Conservation (phyloP, 2,888 invertebrate genomes). For the Saturnia japonica region DNA sequence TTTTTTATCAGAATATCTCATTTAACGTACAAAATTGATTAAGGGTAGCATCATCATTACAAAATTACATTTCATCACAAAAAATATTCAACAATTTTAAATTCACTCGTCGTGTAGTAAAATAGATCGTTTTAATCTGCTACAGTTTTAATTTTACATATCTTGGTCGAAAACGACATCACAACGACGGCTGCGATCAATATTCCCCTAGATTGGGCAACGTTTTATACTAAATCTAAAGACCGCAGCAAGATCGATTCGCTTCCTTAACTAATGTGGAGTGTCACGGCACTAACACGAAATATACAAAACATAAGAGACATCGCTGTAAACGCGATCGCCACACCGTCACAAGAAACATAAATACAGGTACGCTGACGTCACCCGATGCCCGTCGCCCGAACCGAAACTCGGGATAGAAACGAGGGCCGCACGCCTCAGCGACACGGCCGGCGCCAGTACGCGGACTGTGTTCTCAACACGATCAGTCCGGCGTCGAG, state of each 20-base stretch:
- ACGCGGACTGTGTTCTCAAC: conserved; percentile 16
- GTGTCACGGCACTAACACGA: conserved; percentile 7
- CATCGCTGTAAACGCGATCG: conserved; percentile 27
- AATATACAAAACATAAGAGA: conserved; percentile 22
- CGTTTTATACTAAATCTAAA: conserved; percentile 44
- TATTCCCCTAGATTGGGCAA: conserved; percentile 44
- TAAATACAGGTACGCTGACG: conserved; percentile 32
- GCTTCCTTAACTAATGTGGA: background rate
- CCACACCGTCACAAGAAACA: conserved; percentile 27
- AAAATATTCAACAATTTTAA: conserved; percentile 66
- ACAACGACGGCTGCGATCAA: conserved; percentile 32
- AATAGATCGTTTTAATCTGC: conserved; percentile 58
- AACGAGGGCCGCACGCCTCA: background rate
- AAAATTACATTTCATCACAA: conserved; percentile 73
- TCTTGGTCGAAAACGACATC: conserved; percentile 53
- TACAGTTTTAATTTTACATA: conserved; percentile 34
- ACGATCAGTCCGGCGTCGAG: conserved; percentile 39
- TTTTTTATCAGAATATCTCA: conserved; percentile 57
- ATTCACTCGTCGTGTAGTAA: conserved; percentile 59
- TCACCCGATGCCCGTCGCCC: conserved; percentile 28
- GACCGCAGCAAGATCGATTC: conserved; percentile 13
- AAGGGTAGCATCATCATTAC: conserved; percentile 66
- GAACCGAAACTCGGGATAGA: conserved; percentile 10
- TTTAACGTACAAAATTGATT: conserved; percentile 76
- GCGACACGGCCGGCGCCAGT: background rate